phyloP scores from a whole-genome alignment of 2,888 invertebrate species.

The Torymus auratus region DNA sequence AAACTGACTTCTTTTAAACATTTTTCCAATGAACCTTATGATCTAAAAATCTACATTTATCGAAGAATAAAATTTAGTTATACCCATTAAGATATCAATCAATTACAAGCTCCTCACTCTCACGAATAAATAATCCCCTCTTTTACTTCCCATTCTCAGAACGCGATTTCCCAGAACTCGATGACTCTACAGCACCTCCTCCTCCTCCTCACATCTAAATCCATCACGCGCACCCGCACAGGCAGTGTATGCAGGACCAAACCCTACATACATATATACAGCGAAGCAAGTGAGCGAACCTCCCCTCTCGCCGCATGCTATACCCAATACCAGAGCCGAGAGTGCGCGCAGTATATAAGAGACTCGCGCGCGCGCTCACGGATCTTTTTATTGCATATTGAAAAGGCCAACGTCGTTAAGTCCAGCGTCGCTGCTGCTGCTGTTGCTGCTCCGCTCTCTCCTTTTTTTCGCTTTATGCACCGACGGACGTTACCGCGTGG shows the following conservation, averaged over 20 bases:
- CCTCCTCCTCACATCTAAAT: background rate
- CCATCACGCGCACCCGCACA: background rate
- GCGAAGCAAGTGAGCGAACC: background rate
- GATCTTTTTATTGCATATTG: constrained; percentile 51
- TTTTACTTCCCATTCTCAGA: too few species aligned
- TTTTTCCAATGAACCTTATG: too few species aligned
- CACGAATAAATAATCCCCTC: too few species aligned
- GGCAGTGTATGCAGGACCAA: too few species aligned
- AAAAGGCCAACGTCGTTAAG: constrained; percentile 53
- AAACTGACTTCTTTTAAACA: too few species aligned
- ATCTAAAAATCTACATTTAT: too few species aligned
- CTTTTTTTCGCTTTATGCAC: constrained; percentile 50
- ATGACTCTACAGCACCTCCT: background rate
- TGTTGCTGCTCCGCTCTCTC: constrained; percentile 14
- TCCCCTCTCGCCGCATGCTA: background rate
- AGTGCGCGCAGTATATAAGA: constrained; percentile 4
- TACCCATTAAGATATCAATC: too few species aligned
- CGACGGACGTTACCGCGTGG: constrained; percentile 67
- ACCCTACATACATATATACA: too few species aligned
- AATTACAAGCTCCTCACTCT: too few species aligned
- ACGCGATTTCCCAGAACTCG: too few species aligned
- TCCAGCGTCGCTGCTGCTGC: constrained; percentile 13
- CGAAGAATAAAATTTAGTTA: too few species aligned
- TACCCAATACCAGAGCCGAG: background rate
- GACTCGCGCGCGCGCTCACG: constrained; percentile 5